Base-by-base conservation (phyloP, 2,888 invertebrate genomes). In the Campoletis raptor region DNA sequence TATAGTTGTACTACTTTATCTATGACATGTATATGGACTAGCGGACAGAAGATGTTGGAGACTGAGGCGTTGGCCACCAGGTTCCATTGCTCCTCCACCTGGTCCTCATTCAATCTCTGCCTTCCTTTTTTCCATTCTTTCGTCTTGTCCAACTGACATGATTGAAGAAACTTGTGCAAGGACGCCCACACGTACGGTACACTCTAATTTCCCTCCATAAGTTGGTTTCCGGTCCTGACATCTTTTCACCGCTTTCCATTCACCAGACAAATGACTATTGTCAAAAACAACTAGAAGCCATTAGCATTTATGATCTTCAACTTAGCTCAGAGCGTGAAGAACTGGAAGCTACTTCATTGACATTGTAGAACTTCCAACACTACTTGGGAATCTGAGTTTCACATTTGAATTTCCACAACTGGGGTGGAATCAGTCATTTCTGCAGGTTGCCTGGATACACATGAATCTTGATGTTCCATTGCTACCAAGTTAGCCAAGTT, bases 171-270 rank as follows among this genome's bases (percentile, higher is more conserved):
- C 91, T 92, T 91, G 92, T 91, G 92, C 91, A 91, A 92, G 92
- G 91, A 90, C 93, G 93, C 93, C 93, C 93, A 93, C 93, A 92
- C 92, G 87, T 74, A 30, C 30, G 12, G 12, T 15, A 52, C n/a
- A 52, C 18, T 37, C 36, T 45, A n/a, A 66, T 69, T 69, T 69
- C 24, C 54, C 9, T 86, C 89, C 88, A 92, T 91, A 92, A 93
- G 93, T 92, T 93, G 93, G 93, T 93, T 93, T 90, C 90, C 86
- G 89, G 89, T 89, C 90, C 89, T 92, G 92, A 92, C 91, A 90
- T 92, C 91, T 92, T 92, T 90, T 89, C 90, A 90, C 90, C 91
- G 90, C 80, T 78, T 79, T 87, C 81, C 85, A 30, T 30, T 8
- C 8, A 30, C 5, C 72, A 87, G 93, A 93, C 92, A 93, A n/a